Conservation (phyloP, 2,113 vertebrate genomes). For the Glaucidium brasilianum region DNA sequence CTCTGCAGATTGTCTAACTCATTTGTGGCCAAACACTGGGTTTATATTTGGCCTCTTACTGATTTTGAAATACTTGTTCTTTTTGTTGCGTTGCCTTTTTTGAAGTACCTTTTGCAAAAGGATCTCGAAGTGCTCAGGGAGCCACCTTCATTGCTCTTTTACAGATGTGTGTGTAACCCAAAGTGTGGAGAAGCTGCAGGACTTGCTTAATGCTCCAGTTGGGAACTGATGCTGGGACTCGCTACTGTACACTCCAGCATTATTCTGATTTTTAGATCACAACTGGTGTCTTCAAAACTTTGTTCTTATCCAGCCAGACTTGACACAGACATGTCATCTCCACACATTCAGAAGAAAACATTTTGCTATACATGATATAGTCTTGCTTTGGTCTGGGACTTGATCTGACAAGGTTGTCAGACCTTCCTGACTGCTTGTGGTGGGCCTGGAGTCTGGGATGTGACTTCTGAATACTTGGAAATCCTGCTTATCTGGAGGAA, state of each 20-base stretch:
- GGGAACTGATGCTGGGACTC: not conserved
- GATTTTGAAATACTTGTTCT: not conserved
- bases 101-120: not conserved
- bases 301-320: not conserved
- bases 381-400: not conserved
- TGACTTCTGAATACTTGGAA: not conserved
- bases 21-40: not conserved
- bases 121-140: not conserved
- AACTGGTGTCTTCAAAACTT: not conserved
- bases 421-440: not conserved
- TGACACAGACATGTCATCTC: not conserved
- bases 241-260: not conserved
- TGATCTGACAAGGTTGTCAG: not conserved
- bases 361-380: rapidly evolving
- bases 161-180: not conserved
- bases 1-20: not conserved
- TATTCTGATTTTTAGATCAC: not conserved
- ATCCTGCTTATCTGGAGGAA: not conserved
- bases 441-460: not conserved
- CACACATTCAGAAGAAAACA: not conserved
- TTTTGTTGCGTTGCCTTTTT: not conserved
- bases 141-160: not conserved
- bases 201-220: not conserved
- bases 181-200: not conserved
- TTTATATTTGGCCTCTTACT: not conserved